A percentile compares a stretch with the other conserved stretches of the same genome.
Conservation (phyloP, 2,113 vertebrate genomes). For the Mastomys natalensis region DNA sequence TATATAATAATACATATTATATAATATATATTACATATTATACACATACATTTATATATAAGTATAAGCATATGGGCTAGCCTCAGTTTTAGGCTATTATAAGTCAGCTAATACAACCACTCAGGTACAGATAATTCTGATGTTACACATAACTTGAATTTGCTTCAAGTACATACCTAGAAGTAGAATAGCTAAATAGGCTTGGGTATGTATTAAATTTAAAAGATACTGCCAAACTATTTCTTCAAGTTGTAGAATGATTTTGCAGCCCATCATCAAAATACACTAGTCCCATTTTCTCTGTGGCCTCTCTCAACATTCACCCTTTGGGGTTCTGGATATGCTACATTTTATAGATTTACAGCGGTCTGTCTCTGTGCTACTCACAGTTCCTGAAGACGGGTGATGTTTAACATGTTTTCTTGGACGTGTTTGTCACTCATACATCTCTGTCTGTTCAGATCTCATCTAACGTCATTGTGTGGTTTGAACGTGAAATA, state of each 20-base stretch:
- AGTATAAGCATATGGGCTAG: not conserved
- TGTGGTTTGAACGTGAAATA: not conserved
- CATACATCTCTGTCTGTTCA: not conserved
- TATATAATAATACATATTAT: too few relatives aligned
- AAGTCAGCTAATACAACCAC: not conserved
- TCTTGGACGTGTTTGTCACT: not conserved
- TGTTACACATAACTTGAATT: not conserved
- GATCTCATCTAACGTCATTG: not conserved
- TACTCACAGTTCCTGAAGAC: not conserved
- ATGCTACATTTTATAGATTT: not conserved
- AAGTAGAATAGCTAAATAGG: not conserved
- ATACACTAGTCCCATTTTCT: not conserved
- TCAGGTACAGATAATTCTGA: not conserved
- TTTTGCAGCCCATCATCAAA: not conserved
- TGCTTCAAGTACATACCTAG: not conserved
- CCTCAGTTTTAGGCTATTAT: not conserved
- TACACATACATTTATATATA: too few relatives aligned
- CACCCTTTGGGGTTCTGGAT: not conserved
- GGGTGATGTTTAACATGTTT: not conserved
- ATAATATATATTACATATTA: too few relatives aligned
- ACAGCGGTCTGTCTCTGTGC: not conserved
- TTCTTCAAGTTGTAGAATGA: not conserved
- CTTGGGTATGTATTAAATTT: not conserved
- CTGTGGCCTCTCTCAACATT: not conserved
- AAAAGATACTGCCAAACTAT: not conserved